phyloP scores from a whole-genome alignment of 2,797 vertebrate species.

The Rhodeus uyekii region DNA sequence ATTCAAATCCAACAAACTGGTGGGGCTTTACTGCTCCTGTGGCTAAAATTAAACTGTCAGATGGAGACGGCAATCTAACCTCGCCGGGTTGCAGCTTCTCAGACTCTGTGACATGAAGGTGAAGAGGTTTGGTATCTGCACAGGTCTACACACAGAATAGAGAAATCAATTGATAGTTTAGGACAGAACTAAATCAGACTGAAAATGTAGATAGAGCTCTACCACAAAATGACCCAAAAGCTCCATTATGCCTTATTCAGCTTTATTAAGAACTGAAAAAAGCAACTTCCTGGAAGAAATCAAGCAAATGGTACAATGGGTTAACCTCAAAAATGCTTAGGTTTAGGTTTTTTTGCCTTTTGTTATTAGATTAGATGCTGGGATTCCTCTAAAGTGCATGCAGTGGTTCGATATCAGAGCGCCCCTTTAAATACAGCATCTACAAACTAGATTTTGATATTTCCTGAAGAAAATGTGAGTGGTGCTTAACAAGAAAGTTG shows the following conservation, averaged over 20 bases:
- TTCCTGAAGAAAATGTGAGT: not conserved
- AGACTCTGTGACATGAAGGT: constrained; percentile 18
- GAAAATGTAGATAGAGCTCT: constrained; percentile 1
- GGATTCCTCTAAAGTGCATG: not conserved
- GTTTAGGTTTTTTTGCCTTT: not conserved
- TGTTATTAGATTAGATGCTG: not conserved
- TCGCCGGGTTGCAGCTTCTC: constrained; percentile 19
- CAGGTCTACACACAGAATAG: not conserved
- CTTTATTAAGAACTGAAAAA: not conserved
- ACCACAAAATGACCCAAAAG: constrained; percentile 24
- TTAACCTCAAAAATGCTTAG: not conserved
- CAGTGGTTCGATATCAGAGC: not conserved
- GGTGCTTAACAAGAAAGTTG: not conserved
- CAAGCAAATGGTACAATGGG: not conserved
- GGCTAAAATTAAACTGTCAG: constrained; percentile 53
- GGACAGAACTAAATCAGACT: constrained; percentile 2
- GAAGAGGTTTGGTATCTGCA: not conserved
- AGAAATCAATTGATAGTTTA: constrained; percentile 25
- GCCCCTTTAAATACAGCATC: not conserved
- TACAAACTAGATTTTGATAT: not conserved
- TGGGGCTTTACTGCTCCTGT: constrained; percentile 42
- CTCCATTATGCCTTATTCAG: not conserved
- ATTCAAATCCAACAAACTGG: constrained; percentile 43
- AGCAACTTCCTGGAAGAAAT: not conserved
- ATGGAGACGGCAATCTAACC: constrained; percentile 37